Base-by-base conservation (phyloP, 2,888 invertebrate genomes). In the Parelbella ahira region DNA sequence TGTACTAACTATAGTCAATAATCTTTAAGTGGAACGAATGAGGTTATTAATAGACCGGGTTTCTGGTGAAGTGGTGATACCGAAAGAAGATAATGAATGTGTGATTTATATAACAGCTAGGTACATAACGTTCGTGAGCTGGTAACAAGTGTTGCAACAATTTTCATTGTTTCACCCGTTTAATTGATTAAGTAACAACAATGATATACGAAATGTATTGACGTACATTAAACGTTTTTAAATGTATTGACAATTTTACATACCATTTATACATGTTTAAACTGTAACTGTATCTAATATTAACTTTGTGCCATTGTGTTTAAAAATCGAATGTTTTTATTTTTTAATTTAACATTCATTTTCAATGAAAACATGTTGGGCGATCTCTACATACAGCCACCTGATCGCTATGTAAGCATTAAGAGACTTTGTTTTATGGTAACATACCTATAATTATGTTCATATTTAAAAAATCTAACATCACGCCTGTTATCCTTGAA, bases 11-110 rank as follows among this genome's bases (percentile, higher is more conserved):
- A n/a, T 53, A 50, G 50, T 50, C 46, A 44, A 47, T 49, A 50
- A 45, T 51, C 47, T 50, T 9, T 41, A 53, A 52, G 44, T 54
- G 37, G 54, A 49, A 48, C 56, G 50, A 53, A 47, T 45, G 52
- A 37, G 48, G 37, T 51, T 52, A 54, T 56, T 52, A 44, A 46
- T 45, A 37, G 33, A 44, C 43, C 37, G 37, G 42, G 32, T 47
- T 50, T 41, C 32, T 44, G 10, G 29, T 27, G 13, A 12, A 44
- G 36, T 47, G 41, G 20, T 39, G 45, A 48, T 50, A 48, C 37
- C 23, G 38, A 18, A 6, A 7, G 10, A 8, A 38, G 38, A 30
- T 38, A 38, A 12, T 27, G 25, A n/a, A n/a, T 19, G 11, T 11
- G 3, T 19, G 20, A 20, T 28, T 20, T 21, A 20, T 21, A 29